A percentile compares a stretch with the other conserved stretches of the same genome.
phyloP scores from a whole-genome alignment of 1,140 invertebrate genomes.

The Pseudobourletiella spinata region DNA sequence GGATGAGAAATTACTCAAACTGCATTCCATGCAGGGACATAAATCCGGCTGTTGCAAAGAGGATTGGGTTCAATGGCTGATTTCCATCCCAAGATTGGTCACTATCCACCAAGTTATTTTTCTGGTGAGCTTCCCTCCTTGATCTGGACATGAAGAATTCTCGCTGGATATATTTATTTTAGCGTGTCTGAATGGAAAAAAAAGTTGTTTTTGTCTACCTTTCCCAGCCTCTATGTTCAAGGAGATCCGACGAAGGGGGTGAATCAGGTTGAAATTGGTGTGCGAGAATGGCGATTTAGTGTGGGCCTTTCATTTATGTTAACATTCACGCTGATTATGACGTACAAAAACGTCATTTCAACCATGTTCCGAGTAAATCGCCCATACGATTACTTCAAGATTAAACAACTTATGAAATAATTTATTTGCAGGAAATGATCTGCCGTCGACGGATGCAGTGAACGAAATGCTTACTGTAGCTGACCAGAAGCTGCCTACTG shows the following conservation, averaged over 20 bases:
- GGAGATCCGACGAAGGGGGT: not conserved
- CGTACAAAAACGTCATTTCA: not conserved
- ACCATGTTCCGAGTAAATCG: not conserved
- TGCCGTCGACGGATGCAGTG: no score
- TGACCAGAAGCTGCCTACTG: no score
- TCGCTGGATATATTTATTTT: no score
- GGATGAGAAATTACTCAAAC: not conserved
- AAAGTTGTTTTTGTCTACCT: no score
- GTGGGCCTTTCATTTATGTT: not conserved
- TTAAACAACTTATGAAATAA: no score
- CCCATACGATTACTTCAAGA: no score
- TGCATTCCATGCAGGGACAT: not conserved
- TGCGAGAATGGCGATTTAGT: not conserved
- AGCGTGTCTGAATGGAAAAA: no score
- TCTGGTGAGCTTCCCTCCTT: not conserved
- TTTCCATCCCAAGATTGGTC: not conserved
- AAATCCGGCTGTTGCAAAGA: not conserved
- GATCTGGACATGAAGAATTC: not conserved
- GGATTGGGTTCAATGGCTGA: not conserved
- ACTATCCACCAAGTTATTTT: constrained; percentile 11
- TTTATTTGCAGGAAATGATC: no score
- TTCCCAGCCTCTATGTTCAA: not conserved
- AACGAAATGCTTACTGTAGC: no score
- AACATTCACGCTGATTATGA: not conserved
- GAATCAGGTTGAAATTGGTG: not conserved